These are phyloP conservation scores for Trididemnum nubilum DNA, from an alignment of 23 tunicate species.

Conservation along the genomic window DNA sequence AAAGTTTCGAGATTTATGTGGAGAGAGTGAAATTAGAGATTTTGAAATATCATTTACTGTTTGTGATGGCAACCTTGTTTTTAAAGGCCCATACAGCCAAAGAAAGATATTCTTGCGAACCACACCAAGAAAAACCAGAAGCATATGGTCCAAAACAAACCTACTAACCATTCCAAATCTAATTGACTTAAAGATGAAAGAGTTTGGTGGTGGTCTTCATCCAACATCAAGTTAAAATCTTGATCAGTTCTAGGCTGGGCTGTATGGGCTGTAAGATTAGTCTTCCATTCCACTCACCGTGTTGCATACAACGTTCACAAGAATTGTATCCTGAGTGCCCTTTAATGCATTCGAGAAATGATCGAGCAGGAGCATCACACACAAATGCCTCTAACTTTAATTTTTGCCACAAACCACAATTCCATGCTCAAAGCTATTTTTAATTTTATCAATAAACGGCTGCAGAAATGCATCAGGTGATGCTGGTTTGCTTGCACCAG, in stretches of 20 bases:
- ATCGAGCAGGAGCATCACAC: constrained; percentile 62
- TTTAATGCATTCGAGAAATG: constrained; percentile 43
- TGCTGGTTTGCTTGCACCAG: constrained; percentile 20
- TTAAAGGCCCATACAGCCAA: constrained; percentile 34
- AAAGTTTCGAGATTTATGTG: constrained; percentile 34
- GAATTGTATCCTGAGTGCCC: constrained; percentile 40
- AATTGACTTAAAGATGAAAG: constrained; percentile 23
- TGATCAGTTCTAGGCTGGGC: constrained; percentile 29
- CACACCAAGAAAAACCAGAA: constrained; percentile 38
- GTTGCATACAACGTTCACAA: constrained; percentile 34
- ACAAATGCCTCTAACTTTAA: constrained; percentile 24
- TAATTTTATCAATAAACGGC: neutral
- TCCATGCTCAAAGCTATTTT: neutral
- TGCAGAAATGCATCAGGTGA: neutral
- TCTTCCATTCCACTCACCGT: constrained; percentile 41
- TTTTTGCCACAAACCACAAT: neutral
- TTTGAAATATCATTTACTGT: neutral
- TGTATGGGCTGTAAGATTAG: constrained; percentile 5
- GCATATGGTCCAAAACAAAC: constrained; percentile 60
- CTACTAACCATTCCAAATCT: constrained; percentile 36
- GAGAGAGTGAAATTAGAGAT: neutral
- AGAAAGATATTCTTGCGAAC: constrained; percentile 24
- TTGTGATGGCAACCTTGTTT: constrained; percentile 8
- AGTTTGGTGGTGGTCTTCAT: constrained; percentile 34
- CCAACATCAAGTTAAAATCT: constrained; percentile 8